Percentiles rank a stretch among this genome's conserved stretches.
These are phyloP conservation scores for Uloborus diversus DNA, from an alignment of 1,140 invertebrate species.

Conservation along the genomic window DNA sequence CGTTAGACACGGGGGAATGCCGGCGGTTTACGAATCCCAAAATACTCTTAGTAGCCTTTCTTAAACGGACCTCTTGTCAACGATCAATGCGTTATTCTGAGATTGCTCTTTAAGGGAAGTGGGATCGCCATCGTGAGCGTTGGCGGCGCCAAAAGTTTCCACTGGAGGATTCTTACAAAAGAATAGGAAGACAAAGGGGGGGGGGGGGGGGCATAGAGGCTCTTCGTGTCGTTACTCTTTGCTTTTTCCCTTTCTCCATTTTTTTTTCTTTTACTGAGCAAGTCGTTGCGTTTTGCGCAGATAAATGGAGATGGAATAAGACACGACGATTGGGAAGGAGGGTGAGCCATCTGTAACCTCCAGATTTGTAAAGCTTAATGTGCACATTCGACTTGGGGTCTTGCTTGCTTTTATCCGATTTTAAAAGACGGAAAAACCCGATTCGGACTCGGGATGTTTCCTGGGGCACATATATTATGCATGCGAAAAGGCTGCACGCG, in stretches of 20 bases:
- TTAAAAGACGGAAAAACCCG: slow-evolving; percentile 22
- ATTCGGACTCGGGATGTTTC: slow-evolving; percentile 34
- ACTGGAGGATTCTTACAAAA: not conserved
- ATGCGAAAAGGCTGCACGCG: no score
- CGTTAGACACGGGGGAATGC: no score
- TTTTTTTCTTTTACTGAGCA: slow-evolving; percentile 9
- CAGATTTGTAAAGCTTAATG: slow-evolving; percentile 55
- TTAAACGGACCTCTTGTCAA: no score
- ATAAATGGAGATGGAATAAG: slow-evolving; percentile 54
- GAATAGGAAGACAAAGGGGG: not conserved
- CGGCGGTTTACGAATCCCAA: no score
- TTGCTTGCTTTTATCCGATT: slow-evolving; percentile 52
- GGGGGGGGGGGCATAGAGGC: slow-evolving; percentile 21
- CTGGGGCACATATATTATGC: slow-evolving; percentile 47
- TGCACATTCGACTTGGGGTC: slow-evolving; percentile 48
- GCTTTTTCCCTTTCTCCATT: slow-evolving; percentile 32
- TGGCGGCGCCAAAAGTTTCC: slow-evolving; percentile 33
- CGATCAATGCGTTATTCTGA: no score
- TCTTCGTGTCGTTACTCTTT: slow-evolving; percentile 15
- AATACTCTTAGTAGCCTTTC: no score
- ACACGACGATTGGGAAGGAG: slow-evolving; percentile 51
- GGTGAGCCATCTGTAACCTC: slow-evolving; percentile 50
- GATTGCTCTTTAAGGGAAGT: no score
- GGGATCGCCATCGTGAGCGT: slow-evolving; percentile 23
- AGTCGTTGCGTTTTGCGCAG: slow-evolving; percentile 18